Percentiles rank a stretch among this genome's conserved stretches.
Evolutionary conservation across 2,888 invertebrate species (phyloP).

Genomic region (Spisula subtruncata): DNA sequence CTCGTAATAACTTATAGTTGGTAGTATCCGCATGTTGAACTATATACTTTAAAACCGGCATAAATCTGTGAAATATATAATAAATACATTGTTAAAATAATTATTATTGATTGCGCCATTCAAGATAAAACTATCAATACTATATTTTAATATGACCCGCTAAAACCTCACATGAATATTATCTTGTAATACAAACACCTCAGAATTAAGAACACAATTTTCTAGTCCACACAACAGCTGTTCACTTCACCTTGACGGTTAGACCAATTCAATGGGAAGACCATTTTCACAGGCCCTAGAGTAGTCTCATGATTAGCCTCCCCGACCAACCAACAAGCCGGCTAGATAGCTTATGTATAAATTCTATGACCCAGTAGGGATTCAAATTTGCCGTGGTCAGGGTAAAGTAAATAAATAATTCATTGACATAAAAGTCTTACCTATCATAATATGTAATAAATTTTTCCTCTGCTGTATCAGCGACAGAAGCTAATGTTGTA

Average conservation of each 20-base stretch:
- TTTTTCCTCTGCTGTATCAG: constrained; percentile 98
- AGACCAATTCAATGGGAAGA: background rate
- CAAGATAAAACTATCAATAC: too few relatives aligned
- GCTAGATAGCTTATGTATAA: too few relatives aligned
- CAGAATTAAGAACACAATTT: background rate
- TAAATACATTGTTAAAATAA: too few relatives aligned
- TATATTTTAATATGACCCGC: too few relatives aligned
- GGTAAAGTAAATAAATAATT: too few relatives aligned
- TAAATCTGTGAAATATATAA: constrained; percentile 89
- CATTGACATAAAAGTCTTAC: constrained; percentile 70
- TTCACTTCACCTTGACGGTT: background rate
- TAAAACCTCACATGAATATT: too few relatives aligned
- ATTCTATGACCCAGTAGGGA: too few relatives aligned
- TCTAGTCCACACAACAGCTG: background rate
- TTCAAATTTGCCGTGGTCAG: too few relatives aligned
- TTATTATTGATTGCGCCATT: too few relatives aligned
- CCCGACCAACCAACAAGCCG: too few relatives aligned
- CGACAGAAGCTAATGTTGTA: constrained; percentile 99
- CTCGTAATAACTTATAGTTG: constrained; percentile 96
- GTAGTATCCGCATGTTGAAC: constrained; percentile 94
- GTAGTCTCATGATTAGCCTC: background rate
- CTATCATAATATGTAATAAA: constrained; percentile 98
- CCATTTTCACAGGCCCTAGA: too few relatives aligned
- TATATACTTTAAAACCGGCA: constrained; percentile 98
- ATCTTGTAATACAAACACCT: background rate